A percentile compares a stretch with the other conserved stretches of the same genome.
These are phyloP conservation scores for Centroberyx gerrardi DNA, from an alignment of 2,797 vertebrate genomes.

Conservation along the genomic window DNA sequence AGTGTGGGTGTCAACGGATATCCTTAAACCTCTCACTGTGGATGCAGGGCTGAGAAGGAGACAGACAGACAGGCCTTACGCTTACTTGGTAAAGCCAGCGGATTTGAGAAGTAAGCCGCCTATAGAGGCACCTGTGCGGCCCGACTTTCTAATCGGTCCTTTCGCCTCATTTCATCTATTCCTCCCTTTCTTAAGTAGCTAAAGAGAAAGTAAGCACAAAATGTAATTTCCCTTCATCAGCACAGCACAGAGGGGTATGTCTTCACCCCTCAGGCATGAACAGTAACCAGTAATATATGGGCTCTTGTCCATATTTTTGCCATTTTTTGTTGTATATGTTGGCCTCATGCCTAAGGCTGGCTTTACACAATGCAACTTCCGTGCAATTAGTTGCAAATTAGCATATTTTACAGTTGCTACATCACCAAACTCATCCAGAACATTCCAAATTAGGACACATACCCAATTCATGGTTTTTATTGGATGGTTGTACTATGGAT, in stretches of 20 bases:
- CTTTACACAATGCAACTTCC: no score
- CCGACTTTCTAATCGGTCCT: not conserved
- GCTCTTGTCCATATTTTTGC: not conserved
- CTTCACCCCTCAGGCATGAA: slow-evolving; percentile 4
- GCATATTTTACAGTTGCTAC: no score
- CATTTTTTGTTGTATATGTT: no score
- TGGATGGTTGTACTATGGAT: no score
- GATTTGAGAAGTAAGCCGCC: slow-evolving; percentile 1
- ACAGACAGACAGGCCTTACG: slow-evolving; percentile 3
- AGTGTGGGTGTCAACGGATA: not conserved
- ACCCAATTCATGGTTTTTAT: no score
- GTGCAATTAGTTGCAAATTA: no score
- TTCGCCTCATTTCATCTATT: not conserved
- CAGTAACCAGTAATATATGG: slow-evolving; percentile 16
- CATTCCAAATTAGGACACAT: no score
- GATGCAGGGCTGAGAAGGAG: slow-evolving; percentile 3
- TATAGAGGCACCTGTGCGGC: slow-evolving; percentile 16
- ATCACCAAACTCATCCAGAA: no score
- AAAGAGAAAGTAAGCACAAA: slow-evolving; percentile 24
- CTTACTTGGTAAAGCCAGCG: slow-evolving; percentile 14
- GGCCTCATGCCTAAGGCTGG: no score
- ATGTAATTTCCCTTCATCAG: slow-evolving; percentile 27
- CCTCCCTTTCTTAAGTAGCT: slow-evolving; percentile 9
- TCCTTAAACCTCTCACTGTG: slow-evolving; percentile 13
- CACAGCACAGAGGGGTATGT: slow-evolving; percentile 22